phyloP scores from a whole-genome alignment of 2,888 invertebrate species.

The Uropetala carovei region DNA sequence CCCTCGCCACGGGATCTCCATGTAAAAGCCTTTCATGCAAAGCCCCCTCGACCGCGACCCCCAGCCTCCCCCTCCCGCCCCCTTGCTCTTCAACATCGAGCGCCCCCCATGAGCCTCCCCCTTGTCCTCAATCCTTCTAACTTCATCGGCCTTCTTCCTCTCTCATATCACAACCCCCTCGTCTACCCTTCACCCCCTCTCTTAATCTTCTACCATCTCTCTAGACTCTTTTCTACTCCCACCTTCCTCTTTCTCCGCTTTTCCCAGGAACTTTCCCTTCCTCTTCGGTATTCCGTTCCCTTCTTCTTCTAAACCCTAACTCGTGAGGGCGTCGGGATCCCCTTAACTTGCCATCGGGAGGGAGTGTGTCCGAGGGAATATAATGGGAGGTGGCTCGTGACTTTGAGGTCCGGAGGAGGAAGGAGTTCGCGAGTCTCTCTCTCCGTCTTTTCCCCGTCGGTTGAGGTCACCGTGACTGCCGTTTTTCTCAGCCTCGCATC shows the following conservation, averaged over 20 bases:
- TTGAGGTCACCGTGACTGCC: neutral
- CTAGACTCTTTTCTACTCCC: neutral
- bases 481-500: too few relatives aligned
- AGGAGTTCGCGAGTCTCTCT: neutral
- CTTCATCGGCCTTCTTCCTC: neutral
- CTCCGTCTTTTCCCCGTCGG: neutral
- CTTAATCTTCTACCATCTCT: too few relatives aligned
- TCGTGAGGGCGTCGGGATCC: constrained; percentile 12
- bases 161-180: too few relatives aligned
- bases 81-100: too few relatives aligned
- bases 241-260: neutral
- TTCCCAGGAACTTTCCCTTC: constrained; percentile 22
- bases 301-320: neutral
- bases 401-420: neutral
- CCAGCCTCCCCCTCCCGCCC: neutral
- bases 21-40: neutral
- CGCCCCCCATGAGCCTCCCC: neutral
- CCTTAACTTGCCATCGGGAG: constrained; percentile 2
- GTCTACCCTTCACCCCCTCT: too few relatives aligned
- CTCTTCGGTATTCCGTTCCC: constrained; percentile 49
- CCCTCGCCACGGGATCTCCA: neutral
- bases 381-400: constrained; percentile 39
- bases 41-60: neutral
- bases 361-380: constrained; percentile 28
- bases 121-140: constrained; percentile 15